phyloP scores from a whole-genome alignment of 23 tunicate genomes.

The Oikopleura vanhoeffeni region DNA sequence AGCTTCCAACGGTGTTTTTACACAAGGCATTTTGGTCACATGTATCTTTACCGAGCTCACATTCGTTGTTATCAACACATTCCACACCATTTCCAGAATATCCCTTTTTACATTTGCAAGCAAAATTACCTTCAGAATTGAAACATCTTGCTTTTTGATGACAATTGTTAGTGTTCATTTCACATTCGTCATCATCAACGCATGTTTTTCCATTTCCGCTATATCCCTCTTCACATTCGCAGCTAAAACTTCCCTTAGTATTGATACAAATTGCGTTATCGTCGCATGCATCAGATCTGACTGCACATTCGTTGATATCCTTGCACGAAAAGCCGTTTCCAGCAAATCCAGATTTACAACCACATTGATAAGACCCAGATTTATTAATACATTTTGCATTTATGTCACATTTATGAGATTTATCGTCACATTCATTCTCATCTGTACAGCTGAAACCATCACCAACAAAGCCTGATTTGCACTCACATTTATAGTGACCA shows the following conservation, averaged over 20 bases:
- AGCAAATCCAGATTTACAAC: slow-evolving; percentile 44
- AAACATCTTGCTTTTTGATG: neutral
- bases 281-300: neutral
- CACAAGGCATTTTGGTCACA: neutral
- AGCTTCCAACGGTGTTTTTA: neutral
- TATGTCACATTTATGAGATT: slow-evolving; percentile 35
- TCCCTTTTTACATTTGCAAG: neutral
- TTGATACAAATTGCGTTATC: neutral
- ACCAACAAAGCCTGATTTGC: neutral
- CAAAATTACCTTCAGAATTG: neutral
- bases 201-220: slow-evolving; percentile 13
- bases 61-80: neutral
- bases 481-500: neutral
- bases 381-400: slow-evolving; percentile 43
- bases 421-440: neutral
- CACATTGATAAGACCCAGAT: slow-evolving; percentile 55
- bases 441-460: neutral
- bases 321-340: slow-evolving; percentile 18
- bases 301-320: neutral
- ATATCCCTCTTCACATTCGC: slow-evolving; percentile 22
- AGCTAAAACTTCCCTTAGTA: slow-evolving; percentile 6
- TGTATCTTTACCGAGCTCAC: neutral
- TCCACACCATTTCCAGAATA: neutral
- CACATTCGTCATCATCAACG: slow-evolving; percentile 8
- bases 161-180: neutral